Base-by-base conservation (phyloP, 1,140 invertebrate genomes). In the Lasioglossum baleicum region DNA sequence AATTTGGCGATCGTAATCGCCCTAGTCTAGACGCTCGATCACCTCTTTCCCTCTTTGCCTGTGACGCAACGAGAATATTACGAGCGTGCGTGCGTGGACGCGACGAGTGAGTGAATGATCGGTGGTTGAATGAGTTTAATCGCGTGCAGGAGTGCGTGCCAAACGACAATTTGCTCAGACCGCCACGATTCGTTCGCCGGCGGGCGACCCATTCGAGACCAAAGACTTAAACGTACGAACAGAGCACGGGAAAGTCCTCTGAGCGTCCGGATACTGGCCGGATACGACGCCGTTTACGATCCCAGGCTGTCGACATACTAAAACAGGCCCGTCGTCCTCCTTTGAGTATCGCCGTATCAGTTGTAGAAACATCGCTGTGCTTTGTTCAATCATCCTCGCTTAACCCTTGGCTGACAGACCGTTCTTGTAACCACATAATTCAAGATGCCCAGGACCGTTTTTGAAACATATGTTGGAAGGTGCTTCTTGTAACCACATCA, bases 151-250 rank as follows among this genome's bases (percentile, higher is more conserved):
- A 87, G 87, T 91, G 89, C 88, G 90, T 92, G 89, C 88, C 91
- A 92, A 91, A 91, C 89, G 90, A 92, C 89, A 90, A 92, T 91
- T 92, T 92, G 91, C 91, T 92, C 91, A 92, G 90, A 89, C 88
- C 86, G 88, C 89, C 90, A 77, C 88, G 89, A 90, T 81, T 85
- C 80, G 83, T 87, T 89, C 86, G 87, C 82, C 75, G 87, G 88
- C 86, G 88, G 87, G 83, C 84, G 88, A 91, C 88, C 89, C 90
- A 91, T 92, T 90, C 88, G 91, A 92, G 91, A 92, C 90, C 91
- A 92, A 92, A 91, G 90, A 91, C 90, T 91, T 92, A n/a, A 88
- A 88, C 87, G 87, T 90, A 90, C 88, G 87, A 88, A 85, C 88
- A 88, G 87, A 89, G 87, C 87, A 90, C 83, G 79, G 83, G 56